Base-by-base conservation (phyloP, 2,888 invertebrate genomes). In the Sarcophaga variegata region DNA sequence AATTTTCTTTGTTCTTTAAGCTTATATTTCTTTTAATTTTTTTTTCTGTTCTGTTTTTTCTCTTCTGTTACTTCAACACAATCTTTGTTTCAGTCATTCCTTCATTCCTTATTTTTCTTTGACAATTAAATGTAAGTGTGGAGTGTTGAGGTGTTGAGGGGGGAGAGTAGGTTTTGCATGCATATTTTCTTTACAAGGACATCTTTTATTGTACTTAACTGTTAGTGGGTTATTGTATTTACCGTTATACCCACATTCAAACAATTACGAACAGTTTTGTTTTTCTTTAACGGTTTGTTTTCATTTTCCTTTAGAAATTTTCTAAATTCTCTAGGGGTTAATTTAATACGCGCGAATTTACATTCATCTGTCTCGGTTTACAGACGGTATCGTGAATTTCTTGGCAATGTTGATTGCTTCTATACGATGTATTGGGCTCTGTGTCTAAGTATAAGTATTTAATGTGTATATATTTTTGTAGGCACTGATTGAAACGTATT, bases 281-380 rank as follows among this genome's bases (percentile, higher is more conserved):
- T 72, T 66, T 8, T 59, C 71, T 64, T 67, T 49, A 77, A 59
- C 62, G n/a, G 4, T 37, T 62, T 74, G 72, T 72, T 78, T 83
- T 78, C 54, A 62, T 78, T 49, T 78, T 62, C 72, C 72, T 78
- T 74, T 72, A 27, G 49, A 66, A 83, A 78, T 83, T 78, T 54
- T 22, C 47, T 25, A n/a, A 70, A 87, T 82, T 86, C 89, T 86
- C 89, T 85, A 8, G 88, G 84, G 89, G 83, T 86, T 88, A 86
- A 89, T 88, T 89, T 87, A 87, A 84, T 83, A 83, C 88, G 86
- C 85, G 89, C 86, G 82, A 88, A 87, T 89, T 89, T 86, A 80
- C 88, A 83, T 88, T 88, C 81, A 78, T 87, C 81, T 88, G 85
- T 69, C 63, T 81, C 69, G 49, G 37, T 12, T 69, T 67, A 25